Conservation (phyloP, 2,888 invertebrate genomes). For the Drosophila nigricruria region DNA sequence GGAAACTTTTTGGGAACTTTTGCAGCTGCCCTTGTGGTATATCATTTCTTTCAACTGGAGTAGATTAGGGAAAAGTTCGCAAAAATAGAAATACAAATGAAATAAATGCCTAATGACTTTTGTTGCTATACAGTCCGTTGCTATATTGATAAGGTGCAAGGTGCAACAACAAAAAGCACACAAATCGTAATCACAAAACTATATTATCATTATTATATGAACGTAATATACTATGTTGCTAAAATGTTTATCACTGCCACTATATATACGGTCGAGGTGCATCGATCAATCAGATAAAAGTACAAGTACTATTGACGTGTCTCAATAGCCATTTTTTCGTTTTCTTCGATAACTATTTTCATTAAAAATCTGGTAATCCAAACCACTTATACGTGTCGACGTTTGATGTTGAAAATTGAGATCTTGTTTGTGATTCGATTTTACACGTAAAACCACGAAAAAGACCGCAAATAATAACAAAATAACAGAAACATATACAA, state of each 20-base stretch:
- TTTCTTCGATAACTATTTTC: conserved; percentile 12
- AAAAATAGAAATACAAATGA: conserved; percentile 2
- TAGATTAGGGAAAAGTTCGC: conserved; percentile 30
- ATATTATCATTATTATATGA: conserved; percentile 39
- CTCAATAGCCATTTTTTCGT: conserved; percentile 1
- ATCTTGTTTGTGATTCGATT: conserved; percentile 36
- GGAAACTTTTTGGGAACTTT: conserved; percentile 40
- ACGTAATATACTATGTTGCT: conserved; percentile 4
- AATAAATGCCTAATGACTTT: conserved; percentile 4
- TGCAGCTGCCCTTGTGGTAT: conserved; percentile 25
- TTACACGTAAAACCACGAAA: conserved; percentile 28
- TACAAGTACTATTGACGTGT: conserved; percentile 25
- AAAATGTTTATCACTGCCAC: conserved; percentile 9
- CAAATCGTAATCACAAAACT: conserved; percentile 41
- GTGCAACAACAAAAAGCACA: conserved; percentile 42
- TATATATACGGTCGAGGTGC: conserved; percentile 8
- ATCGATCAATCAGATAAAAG: conserved; percentile 29
- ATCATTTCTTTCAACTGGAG: not conserved
- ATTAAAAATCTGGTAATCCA: conserved; percentile 37
- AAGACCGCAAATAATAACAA: conserved; percentile 47
- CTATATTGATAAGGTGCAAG: conserved; percentile 52
- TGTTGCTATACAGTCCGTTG: conserved; percentile 30
- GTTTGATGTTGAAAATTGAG: conserved; percentile 26
- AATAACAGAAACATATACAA: conserved; percentile 3
- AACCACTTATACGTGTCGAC: conserved; percentile 25